phyloP scores from a whole-genome alignment of 2,797 vertebrate genomes.

The Fratercula arctica region DNA sequence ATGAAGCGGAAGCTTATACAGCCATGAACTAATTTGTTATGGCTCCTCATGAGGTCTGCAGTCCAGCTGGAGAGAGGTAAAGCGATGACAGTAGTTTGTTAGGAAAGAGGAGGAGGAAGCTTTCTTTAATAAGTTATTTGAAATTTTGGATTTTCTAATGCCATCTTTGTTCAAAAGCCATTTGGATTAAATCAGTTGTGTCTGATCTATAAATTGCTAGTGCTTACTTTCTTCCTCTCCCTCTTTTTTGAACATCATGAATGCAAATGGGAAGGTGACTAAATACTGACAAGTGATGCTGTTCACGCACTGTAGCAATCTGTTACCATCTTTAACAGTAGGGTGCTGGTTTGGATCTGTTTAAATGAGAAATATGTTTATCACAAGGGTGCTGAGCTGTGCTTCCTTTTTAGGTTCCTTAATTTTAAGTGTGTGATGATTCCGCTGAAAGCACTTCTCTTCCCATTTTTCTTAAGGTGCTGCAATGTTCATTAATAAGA shows the following conservation, averaged over 20 bases:
- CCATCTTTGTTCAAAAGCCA: not conserved
- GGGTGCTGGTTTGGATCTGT: not conserved
- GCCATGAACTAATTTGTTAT: slow-evolving; percentile 66
- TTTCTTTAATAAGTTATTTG: slow-evolving; percentile 20
- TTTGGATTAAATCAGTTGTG: slow-evolving; percentile 28
- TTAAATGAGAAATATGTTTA: slow-evolving; percentile 65
- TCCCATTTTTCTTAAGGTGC: slow-evolving; percentile 36
- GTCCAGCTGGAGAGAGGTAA: slow-evolving; percentile 47
- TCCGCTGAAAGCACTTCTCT: slow-evolving; percentile 21
- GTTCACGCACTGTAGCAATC: slow-evolving; percentile 26
- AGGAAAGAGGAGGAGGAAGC: not conserved
- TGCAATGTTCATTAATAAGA: not conserved
- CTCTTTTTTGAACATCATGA: not conserved
- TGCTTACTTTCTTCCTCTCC: not conserved
- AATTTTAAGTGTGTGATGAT: slow-evolving; percentile 54
- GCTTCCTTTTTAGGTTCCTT: slow-evolving; percentile 40
- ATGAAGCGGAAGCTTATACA: slow-evolving; percentile 72
- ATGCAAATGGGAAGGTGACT: not conserved
- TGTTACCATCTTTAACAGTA: slow-evolving; percentile 12
- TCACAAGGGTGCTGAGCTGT: slow-evolving; percentile 43
- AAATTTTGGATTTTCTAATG: slow-evolving; percentile 20
- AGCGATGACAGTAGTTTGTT: slow-evolving; percentile 28
- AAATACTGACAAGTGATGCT: not conserved
- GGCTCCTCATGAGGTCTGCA: slow-evolving; percentile 61
- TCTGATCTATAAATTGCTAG: not conserved